Conservation (phyloP, 2,797 vertebrate species). For the Eulemur albifrons region DNA sequence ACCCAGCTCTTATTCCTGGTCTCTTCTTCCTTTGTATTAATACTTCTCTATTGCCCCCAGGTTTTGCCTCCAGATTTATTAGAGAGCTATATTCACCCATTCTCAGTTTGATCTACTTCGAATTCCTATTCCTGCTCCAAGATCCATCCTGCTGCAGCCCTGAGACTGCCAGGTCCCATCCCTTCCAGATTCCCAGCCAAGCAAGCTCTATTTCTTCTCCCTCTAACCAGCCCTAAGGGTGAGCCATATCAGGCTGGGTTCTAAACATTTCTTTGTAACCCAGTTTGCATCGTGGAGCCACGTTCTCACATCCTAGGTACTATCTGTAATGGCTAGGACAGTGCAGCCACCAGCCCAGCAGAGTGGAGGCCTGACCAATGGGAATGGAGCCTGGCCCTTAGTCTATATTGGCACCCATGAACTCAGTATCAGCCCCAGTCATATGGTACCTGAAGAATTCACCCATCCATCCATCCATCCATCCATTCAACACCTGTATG, state of each 20-base stretch:
- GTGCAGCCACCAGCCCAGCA: background rate
- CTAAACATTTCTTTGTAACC: background rate
- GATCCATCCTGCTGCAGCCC: background rate
- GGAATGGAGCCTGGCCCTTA: background rate
- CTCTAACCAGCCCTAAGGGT: background rate
- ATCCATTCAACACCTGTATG: background rate
- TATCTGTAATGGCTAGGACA: background rate
- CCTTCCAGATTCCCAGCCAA: background rate
- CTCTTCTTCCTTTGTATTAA: background rate
- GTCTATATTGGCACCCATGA: background rate
- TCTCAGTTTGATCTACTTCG: background rate
- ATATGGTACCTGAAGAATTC: background rate
- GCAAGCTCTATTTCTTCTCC: background rate
- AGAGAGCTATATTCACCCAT: background rate
- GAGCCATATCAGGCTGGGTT: background rate
- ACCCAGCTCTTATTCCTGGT: background rate
- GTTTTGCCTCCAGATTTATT: background rate
- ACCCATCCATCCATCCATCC: background rate
- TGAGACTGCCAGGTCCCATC: background rate
- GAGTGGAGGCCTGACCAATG: background rate
- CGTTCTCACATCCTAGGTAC: background rate
- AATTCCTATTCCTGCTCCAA: background rate
- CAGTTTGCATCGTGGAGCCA: background rate
- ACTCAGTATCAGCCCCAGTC: background rate
- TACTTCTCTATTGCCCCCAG: background rate